These are phyloP conservation scores for Azemiops feae DNA, from an alignment of 2,113 vertebrate species.

Conservation along the genomic window DNA sequence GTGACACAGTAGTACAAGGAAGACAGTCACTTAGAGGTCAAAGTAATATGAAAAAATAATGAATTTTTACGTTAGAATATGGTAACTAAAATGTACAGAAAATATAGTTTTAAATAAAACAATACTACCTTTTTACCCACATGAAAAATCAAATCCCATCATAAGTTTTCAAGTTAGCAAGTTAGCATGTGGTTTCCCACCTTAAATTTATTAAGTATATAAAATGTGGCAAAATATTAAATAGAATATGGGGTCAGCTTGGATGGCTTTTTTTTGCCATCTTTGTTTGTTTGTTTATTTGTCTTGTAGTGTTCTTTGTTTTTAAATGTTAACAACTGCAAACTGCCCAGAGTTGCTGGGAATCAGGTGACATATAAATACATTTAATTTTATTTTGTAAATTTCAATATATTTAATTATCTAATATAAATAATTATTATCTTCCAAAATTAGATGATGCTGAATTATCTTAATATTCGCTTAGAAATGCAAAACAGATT, in stretches of 20 bases:
- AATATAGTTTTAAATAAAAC: constrained; percentile 18
- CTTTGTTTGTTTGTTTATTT: not conserved
- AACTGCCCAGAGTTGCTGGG: not conserved
- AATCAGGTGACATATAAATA: not conserved
- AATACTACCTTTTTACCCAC: not conserved
- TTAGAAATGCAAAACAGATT: not conserved
- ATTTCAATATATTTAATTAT: not conserved
- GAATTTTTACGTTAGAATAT: constrained; percentile 16
- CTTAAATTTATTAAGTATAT: not conserved
- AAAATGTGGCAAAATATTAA: not conserved
- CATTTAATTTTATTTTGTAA: not conserved
- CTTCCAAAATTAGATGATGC: not conserved
- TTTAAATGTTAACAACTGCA: not conserved
- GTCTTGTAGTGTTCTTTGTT: not conserved
- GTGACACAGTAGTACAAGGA: constrained; percentile 39
- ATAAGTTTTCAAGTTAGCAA: accelerated
- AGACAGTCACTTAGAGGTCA: constrained; percentile 33
- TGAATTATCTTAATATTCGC: not conserved
- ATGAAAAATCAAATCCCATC: constrained; percentile 37
- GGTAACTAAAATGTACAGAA: constrained; percentile 24
- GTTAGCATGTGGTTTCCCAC: not conserved
- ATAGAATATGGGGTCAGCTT: not conserved
- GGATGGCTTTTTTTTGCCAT: not conserved
- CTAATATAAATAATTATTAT: not conserved
- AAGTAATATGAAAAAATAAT: constrained; percentile 42